Base-by-base conservation (phyloP, 2,888 invertebrate species). In the Epinotia demarniana region DNA sequence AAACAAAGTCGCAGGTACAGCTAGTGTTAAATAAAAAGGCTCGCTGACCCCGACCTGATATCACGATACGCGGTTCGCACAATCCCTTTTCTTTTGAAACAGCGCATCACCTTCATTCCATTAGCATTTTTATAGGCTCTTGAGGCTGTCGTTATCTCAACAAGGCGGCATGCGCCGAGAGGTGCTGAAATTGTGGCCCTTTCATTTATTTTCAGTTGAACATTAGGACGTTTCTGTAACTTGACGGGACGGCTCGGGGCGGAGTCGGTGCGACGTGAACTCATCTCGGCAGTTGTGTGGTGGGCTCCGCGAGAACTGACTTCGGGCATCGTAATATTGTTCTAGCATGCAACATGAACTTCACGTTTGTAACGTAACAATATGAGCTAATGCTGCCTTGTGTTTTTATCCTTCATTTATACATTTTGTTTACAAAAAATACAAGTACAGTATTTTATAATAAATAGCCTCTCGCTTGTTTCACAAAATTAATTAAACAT, bases 111-210 rank as follows among this genome's bases (percentile, higher is more conserved):
- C 87, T 87, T 84, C 81, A 81, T 86, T 81, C 82, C 80, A 89
- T 90, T 90, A 89, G 84, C 89, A 90, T 90, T 90, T 90, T 89
- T 89, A 89, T 90, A 87, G 86, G 85, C 84, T 84, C 81, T 85
- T 82, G 82, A 83, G 82, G 81, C 78, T 80, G 81, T 80, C 85
- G 86, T 87, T 89, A 87, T 87, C 85, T 85, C 80, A 79, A 83
- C 81, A 81, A 81, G 81, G 80, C 81, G 80, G 81, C 81, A 80
- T 76, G 80, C 79, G 80, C 79, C 79, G 80, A 83, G 83, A 83
- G 80, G 81, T 78, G 77, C 75, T 75, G 79, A 83, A 81, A 82
- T 58, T 75, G 72, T 72, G 72, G 43, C 33, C 57, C 55, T 76
- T 83, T 81, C 82, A 77, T 84, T 85, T 84, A 84, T 86, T 85